Conservation (phyloP, 1,140 invertebrate genomes). For the Cydia splendana region DNA sequence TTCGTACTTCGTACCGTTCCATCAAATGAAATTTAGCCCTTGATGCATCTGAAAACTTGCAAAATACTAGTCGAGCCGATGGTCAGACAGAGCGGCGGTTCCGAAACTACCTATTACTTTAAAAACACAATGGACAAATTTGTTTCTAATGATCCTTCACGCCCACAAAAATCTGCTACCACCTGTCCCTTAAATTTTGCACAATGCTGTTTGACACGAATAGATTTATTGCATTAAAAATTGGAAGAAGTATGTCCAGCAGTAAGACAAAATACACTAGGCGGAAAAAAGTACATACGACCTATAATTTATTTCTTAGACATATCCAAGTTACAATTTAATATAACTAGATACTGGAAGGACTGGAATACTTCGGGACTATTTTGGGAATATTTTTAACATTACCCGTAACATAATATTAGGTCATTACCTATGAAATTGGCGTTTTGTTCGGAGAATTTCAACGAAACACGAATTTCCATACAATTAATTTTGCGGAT, state of each 20-base stretch:
- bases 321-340: neutral
- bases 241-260: too few relatives aligned
- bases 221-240: too few relatives aligned
- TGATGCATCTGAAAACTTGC: neutral
- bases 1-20: neutral
- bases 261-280: neutral
- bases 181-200: constrained; percentile 43
- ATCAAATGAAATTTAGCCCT: neutral
- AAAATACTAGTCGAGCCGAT: neutral
- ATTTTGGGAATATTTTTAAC: neutral
- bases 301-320: neutral
- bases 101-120: neutral
- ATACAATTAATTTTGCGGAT: too few relatives aligned
- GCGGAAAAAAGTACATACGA: neutral
- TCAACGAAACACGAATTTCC: too few relatives aligned
- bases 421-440: too few relatives aligned
- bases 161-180: constrained; percentile 37
- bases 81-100: constrained; percentile 41
- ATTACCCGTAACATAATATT: too few relatives aligned
- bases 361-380: neutral
- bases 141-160: constrained; percentile 59
- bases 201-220: constrained; percentile 17
- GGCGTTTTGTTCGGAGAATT: too few relatives aligned
- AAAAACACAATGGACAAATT: constrained; percentile 55
- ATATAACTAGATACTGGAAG: neutral